phyloP scores from a whole-genome alignment of 1,140 invertebrate species.

The Bactericera cockerelli region DNA sequence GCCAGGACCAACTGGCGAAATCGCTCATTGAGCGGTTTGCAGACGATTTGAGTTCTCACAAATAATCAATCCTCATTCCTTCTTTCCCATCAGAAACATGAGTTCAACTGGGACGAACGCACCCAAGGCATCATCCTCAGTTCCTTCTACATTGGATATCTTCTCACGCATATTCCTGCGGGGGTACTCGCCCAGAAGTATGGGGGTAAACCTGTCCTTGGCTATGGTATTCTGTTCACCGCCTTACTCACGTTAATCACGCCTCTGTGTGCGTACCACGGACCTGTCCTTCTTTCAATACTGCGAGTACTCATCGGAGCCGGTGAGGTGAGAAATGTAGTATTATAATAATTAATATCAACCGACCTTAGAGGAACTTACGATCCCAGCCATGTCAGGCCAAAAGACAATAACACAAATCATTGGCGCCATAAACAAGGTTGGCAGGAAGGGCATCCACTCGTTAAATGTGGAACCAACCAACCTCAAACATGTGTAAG shows the following conservation, averaged over 20 bases:
- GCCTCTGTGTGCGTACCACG: constrained; percentile 37
- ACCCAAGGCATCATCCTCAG: constrained; percentile 39
- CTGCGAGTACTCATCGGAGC: constrained; percentile 49
- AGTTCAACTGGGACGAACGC: constrained; percentile 29
- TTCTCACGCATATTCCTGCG: constrained; percentile 40
- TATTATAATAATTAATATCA: too few relatives aligned
- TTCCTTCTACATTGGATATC: constrained; percentile 43
- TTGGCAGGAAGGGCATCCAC: too few relatives aligned
- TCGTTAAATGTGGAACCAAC: too few relatives aligned
- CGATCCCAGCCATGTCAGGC: too few relatives aligned
- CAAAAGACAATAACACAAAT: too few relatives aligned
- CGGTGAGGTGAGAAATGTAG: constrained; percentile 38
- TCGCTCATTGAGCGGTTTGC: too few relatives aligned
- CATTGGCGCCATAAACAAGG: too few relatives aligned
- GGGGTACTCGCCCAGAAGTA: constrained; percentile 38
- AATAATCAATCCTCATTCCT: too few relatives aligned
- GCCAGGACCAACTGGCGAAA: too few relatives aligned
- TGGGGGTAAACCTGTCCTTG: constrained; percentile 38
- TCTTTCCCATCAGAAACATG: constrained; percentile 27
- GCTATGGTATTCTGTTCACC: constrained; percentile 32
- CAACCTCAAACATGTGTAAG: too few relatives aligned
- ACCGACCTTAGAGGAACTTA: too few relatives aligned
- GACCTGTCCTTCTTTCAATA: constrained; percentile 38
- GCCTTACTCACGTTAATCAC: constrained; percentile 52
- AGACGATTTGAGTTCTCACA: too few relatives aligned